Evolutionary conservation across 1,140 invertebrate species (phyloP), one percentile per base, ranked within the genome.

Genomic region (Littorina saxatilis): DNA sequence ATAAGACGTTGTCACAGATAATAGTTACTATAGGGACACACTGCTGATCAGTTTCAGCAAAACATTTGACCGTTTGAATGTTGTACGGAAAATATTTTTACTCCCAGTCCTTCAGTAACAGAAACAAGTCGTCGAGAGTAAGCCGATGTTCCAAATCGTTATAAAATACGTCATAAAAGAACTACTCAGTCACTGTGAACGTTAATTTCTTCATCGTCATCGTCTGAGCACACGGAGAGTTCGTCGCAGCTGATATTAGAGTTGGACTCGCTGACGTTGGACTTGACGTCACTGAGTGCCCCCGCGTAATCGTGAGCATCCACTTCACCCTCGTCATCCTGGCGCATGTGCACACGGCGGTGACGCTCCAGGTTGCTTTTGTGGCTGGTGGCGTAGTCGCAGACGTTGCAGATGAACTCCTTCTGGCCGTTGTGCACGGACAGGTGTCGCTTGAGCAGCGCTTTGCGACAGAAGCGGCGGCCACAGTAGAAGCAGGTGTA

Each of bases 351-450:
- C 72, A 92, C 89, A 63, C 90, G 90, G 47, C 88, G 85, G 84
- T 94, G 93, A 23, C 93, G 87, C 79, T 93, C 92, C 70, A 93
- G 85, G 82, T 94, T 94, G 77, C 92, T 92, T 82, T 94, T 94
- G 86, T 94, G 93, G 81, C 91, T 93, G 27, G 93, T 93, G 27
- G 91, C 92, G 82, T 93, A 94, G 77, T 90, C 90, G 82, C 93
- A 94, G 2, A 91, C 78, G 27, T 82, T 84, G 78, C 93, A 94
- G 0, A 90, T 84, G 84, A 92, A 93, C 61, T 92, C 92, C 82
- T 92, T 93, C 80, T 90, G 86, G 7, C 93, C 90, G 81, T 87
- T 90, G 79, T 94, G 93, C 20, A 93, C 93, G 20, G 91, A 90
- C 27, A 92, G 86, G 82, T 93, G 93, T n/a, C 93, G 91, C 80